phyloP scores from a whole-genome alignment of 2,797 vertebrate genomes.

The Galago senegalensis region DNA sequence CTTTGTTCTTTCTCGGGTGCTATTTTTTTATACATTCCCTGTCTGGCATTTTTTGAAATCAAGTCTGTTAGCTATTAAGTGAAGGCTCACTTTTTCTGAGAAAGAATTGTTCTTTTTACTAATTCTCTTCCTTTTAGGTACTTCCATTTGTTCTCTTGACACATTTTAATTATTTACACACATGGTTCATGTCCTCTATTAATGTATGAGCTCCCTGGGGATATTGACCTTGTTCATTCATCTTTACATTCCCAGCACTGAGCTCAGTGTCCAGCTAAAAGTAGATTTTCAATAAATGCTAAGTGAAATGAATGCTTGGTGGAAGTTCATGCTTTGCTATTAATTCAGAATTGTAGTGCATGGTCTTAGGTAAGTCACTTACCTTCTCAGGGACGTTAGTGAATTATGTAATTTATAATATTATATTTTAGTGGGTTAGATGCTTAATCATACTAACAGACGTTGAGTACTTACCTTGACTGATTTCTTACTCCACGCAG shows the following conservation, averaged over 20 bases:
- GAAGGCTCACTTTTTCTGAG: constrained; percentile 25
- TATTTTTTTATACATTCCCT: neutral
- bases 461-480: neutral
- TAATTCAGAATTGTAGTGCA: neutral
- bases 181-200: neutral
- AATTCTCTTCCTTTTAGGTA: neutral
- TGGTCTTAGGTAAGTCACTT: constrained; percentile 5
- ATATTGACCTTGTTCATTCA: neutral
- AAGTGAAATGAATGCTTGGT: constrained; percentile 28
- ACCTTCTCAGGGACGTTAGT: neutral
- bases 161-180: constrained; percentile 5
- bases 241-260: neutral
- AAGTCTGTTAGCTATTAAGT: neutral
- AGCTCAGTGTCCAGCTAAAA: neutral
- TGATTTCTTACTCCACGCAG: neutral
- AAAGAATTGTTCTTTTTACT: constrained; percentile 15
- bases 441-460: neutral
- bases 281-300: neutral
- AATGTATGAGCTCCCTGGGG: neutral
- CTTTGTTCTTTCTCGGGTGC: constrained; percentile 32
- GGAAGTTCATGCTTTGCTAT: neutral
- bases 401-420: constrained; percentile 19
- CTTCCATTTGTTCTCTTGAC: neutral
- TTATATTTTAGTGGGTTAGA: neutral
- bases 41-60: neutral